Conservation (phyloP, 2,113 vertebrate genomes). For the Cebidichthys violaceus region DNA sequence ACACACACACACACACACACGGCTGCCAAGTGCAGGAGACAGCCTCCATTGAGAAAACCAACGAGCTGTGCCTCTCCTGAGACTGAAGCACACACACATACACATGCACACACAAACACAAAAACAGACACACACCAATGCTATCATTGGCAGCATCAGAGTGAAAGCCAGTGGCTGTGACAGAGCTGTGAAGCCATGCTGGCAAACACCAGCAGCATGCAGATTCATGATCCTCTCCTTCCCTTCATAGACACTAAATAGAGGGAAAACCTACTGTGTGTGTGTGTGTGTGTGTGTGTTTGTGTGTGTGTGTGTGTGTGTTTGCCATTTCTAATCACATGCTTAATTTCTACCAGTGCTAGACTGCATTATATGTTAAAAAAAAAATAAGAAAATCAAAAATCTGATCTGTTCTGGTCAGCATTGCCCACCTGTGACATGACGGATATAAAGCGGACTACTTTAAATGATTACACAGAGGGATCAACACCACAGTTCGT, state of each 20-base stretch:
- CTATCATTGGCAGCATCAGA: slow-evolving; percentile 62
- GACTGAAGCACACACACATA: slow-evolving; percentile 41
- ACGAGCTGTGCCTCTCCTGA: slow-evolving; percentile 80
- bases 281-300: not conserved
- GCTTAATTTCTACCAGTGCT: not conserved
- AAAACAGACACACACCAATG: slow-evolving; percentile 24
- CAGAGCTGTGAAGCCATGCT: slow-evolving; percentile 55
- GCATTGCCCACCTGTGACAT: not conserved
- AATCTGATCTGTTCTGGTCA: not conserved
- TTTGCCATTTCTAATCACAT: not conserved
- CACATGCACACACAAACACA: slow-evolving; percentile 3
- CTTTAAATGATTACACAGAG: not conserved
- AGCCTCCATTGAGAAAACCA: slow-evolving; percentile 81
- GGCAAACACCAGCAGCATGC: slow-evolving; percentile 42
- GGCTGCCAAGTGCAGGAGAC: slow-evolving; percentile 75
- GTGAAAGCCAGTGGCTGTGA: slow-evolving; percentile 51
- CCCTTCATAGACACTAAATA: slow-evolving; percentile 40
- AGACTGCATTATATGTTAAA: not conserved
- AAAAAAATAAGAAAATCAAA: not conserved
- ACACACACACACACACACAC: slow-evolving; percentile 27
- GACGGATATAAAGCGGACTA: not conserved
- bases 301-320: slow-evolving; percentile 17
- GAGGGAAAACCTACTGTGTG: slow-evolving; percentile 38
- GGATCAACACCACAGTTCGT: not conserved
- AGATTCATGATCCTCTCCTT: slow-evolving; percentile 35